Conservation (phyloP, 2,797 vertebrate species). For the Urophycis tenuis region DNA sequence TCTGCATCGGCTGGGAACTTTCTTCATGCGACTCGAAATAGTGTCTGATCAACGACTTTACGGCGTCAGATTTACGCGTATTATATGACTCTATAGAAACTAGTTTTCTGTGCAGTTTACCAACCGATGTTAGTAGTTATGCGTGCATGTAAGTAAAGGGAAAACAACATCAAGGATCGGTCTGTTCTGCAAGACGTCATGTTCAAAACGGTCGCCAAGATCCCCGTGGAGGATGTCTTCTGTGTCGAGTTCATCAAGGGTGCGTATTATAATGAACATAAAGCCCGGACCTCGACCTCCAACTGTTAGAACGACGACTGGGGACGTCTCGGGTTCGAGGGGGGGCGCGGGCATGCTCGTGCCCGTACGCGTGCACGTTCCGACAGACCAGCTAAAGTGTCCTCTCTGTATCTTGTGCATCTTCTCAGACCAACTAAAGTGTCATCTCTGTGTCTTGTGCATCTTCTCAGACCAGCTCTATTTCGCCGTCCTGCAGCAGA, state of each 20-base stretch:
- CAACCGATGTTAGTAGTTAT: conserved; percentile 22
- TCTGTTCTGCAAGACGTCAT: conserved; percentile 32
- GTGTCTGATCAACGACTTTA: neutral
- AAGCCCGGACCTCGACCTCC: too few species aligned
- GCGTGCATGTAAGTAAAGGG: conserved; percentile 34
- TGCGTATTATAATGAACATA: conserved; percentile 42
- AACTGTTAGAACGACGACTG: too few species aligned
- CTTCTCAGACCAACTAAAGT: conserved; percentile 81
- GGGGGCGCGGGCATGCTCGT: neutral
- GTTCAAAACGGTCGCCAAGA: conserved; percentile 53
- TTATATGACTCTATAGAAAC: neutral
- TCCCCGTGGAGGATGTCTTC: conserved; percentile 60
- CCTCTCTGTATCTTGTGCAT: conserved; percentile 20
- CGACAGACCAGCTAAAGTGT: neutral
- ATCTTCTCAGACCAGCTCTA: conserved; percentile 87
- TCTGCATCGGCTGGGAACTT: conserved; percentile 40
- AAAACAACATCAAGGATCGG: conserved; percentile 7
- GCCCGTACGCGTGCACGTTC: conserved; percentile 12
- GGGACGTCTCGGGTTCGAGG: too few species aligned
- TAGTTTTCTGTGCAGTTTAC: neutral
- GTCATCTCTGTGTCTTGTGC: conserved; percentile 1
- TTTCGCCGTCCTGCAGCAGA: conserved; percentile 89
- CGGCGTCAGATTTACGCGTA: neutral
- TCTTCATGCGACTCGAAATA: conserved; percentile 4
- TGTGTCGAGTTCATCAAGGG: conserved; percentile 66